Base-by-base conservation (phyloP, 2,888 invertebrate species). In the Agrotis segetum region DNA sequence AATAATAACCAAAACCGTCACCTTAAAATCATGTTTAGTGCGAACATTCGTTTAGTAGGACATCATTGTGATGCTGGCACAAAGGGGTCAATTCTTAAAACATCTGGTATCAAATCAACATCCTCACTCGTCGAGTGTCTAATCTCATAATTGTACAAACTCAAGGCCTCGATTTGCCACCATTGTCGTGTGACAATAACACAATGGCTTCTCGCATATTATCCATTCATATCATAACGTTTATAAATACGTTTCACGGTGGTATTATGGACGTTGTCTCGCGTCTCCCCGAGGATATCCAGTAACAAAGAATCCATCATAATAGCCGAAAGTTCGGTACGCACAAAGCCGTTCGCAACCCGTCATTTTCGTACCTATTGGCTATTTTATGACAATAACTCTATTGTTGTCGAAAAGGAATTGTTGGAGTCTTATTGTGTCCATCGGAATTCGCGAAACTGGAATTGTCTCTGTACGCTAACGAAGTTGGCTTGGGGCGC, bases 331-430 rank as follows among this genome's bases (percentile, higher is more conserved):
- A 94, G 89, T 93, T 91, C 90, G 91, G 88, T 89, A 88, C 86
- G 87, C 85, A 93, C 94, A 94, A 94, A 92, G 92, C 90, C 83
- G 87, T 88, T 91, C 91, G 90, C 93, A 95, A 96, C 96, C 96
- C 94, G 95, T 95, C 95, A 96, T 96, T 95, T 96, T 95, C 92
- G 91, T 94, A 94, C 92, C 94, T 95, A 96, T 95, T 95, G 96
- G 95, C 95, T 95, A 96, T 96, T 94, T 95, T 96, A 94, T 91
- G 92, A 96, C 95, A 96, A 96, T 95, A 93, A 92, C 89, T 81
- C 85, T 88, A 93, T 96, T 96, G 95, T 95, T 90, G 85, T 86
- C 82, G 81, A 85, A 84, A 84, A 86, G 85, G 88, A 90, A 93
- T 93, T 94, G 91, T 89, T 89, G 88, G 85, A 87, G 85, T 82